Evolutionary conservation across 1,140 invertebrate genomes (phyloP).

Genomic region (Bombyx mori): ASM3026992v2 NC_085110.1:4838501-4839000

Average conservation of each 20-base stretch:
- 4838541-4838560: constrained; percentile 62
- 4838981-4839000: constrained; percentile 67
- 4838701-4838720: constrained; percentile 69
- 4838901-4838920: constrained; percentile 77
- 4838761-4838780: constrained; percentile 76
- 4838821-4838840: constrained; percentile 51
- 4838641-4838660: constrained; percentile 53
- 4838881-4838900: constrained; percentile 73
- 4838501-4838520: constrained; percentile 71
- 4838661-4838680: constrained; percentile 62
- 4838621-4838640: constrained; percentile 55
- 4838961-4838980: constrained; percentile 91
- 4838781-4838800: constrained; percentile 76
- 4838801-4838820: constrained; percentile 55
- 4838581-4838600: constrained; percentile 86
- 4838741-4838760: constrained; percentile 53
- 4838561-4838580: constrained; percentile 73
- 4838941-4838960: constrained; percentile 93
- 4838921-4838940: constrained; percentile 90
- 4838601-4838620: constrained; percentile 83
- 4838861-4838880: constrained; percentile 70
- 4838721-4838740: constrained; percentile 69
- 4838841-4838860: constrained; percentile 66
- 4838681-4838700: constrained; percentile 73
- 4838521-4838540: constrained; percentile 72